Conservation (phyloP, 2,797 vertebrate genomes). For the Sarcoramphus papa region DNA sequence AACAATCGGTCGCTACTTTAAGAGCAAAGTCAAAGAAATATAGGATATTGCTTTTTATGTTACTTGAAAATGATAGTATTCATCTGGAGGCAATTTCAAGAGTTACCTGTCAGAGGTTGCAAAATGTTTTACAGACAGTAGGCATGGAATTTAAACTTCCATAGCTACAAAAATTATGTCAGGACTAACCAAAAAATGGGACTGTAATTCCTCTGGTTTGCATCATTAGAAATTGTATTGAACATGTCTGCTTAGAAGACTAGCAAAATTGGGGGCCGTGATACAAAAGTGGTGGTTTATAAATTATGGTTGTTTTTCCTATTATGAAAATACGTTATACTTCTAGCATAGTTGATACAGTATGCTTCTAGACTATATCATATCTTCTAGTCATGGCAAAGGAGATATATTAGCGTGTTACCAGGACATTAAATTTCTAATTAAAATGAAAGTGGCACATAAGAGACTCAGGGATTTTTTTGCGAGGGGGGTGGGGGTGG, state of each 20-base stretch:
- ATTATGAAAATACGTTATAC: neutral
- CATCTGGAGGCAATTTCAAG: neutral
- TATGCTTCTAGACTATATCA: neutral
- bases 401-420: neutral
- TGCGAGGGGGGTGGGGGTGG: too few relatives aligned
- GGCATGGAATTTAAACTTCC: neutral
- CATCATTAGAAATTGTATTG: neutral
- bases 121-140: neutral
- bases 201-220: neutral
- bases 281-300: neutral
- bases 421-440: neutral
- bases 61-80: neutral
- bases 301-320: neutral
- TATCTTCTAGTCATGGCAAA: neutral
- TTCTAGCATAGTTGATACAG: neutral
- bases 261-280: neutral
- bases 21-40: neutral
- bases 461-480: neutral
- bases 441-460: neutral
- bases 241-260: neutral
- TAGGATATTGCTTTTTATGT: neutral
- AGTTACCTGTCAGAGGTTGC: neutral
- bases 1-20: neutral
- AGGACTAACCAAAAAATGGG: neutral
- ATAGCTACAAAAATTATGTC: neutral